Conservation (phyloP, 2,113 vertebrate species). For the Ptychochromis oligacanthus region DNA sequence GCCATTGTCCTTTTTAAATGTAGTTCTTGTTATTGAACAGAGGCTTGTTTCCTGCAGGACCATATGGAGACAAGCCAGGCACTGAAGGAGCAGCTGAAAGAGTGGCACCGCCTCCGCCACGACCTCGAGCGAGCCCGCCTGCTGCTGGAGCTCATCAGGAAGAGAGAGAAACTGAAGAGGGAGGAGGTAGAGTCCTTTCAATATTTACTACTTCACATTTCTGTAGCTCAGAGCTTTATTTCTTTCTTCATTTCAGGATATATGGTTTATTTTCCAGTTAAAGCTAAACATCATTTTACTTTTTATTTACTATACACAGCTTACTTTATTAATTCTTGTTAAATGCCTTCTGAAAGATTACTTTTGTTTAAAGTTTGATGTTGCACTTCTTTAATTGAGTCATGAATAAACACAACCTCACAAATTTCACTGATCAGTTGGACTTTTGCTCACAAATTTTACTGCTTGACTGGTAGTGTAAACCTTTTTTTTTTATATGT, state of each 20-base stretch:
- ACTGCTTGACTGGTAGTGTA: not conserved
- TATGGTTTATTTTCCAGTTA: not conserved
- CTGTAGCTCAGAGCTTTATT: not conserved
- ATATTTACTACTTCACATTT: not conserved
- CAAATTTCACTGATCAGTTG: not conserved
- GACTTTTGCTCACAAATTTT: not conserved
- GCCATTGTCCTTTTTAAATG: not conserved
- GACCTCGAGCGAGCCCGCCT: slow-evolving; percentile 94
- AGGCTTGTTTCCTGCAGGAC: slow-evolving; percentile 70
- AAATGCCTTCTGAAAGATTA: too few relatives aligned
- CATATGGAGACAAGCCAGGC: slow-evolving; percentile 85
- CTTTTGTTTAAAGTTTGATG: not conserved
- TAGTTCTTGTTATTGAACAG: not conserved
- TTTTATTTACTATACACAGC: not conserved
- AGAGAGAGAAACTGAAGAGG: slow-evolving; percentile 97
- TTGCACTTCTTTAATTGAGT: not conserved
- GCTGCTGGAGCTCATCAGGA: slow-evolving; percentile 94
- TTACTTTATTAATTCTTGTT: not conserved
- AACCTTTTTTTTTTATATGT: not conserved
- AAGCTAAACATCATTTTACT: not conserved
- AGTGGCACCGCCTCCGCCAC: slow-evolving; percentile 96
- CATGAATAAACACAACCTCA: not conserved
- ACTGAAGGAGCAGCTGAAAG: slow-evolving; percentile 95
- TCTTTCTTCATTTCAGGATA: not conserved
- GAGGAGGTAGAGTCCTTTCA: slow-evolving; percentile 85